phyloP scores from a whole-genome alignment of 2,888 invertebrate species.

The Nomada fucata region DNA sequence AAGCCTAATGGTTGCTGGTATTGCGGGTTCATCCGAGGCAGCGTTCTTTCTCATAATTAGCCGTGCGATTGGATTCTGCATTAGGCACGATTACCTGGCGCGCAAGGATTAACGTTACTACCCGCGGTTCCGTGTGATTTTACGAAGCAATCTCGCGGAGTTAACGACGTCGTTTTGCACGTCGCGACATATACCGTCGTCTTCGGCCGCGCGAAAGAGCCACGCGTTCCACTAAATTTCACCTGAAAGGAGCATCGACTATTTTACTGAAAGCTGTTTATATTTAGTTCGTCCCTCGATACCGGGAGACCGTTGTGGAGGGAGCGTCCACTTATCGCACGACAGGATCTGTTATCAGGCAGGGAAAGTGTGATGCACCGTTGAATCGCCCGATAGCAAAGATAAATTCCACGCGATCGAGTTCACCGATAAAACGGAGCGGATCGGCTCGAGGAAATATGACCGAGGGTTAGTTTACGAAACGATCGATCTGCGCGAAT shows the following conservation, averaged over 20 bases:
- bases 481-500: constrained; percentile 61
- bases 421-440: constrained; percentile 48
- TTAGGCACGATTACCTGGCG: constrained; percentile 29
- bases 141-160: constrained; percentile 60
- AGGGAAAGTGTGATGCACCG: constrained; percentile 44
- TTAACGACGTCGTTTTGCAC: constrained; percentile 65
- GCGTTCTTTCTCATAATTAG: constrained; percentile 7
- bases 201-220: constrained; percentile 24
- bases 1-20: not conserved
- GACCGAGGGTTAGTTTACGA: constrained; percentile 60
- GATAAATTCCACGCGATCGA: constrained; percentile 65
- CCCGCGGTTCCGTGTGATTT: constrained; percentile 57
- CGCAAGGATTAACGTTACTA: constrained; percentile 51
- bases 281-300: constrained; percentile 51
- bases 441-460: constrained; percentile 61
- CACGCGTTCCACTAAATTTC: constrained; percentile 64
- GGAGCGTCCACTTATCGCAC: constrained; percentile 50
- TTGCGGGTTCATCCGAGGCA: constrained; percentile 7
- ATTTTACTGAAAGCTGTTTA: constrained; percentile 35
- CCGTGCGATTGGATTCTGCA: constrained; percentile 29
- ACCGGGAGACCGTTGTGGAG: constrained; percentile 33
- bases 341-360: constrained; percentile 62
- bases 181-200: constrained; percentile 45
- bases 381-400: constrained; percentile 48
- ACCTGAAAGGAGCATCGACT: constrained; percentile 38